Evolutionary conservation across 2,797 vertebrate species (phyloP), one percentile per base, ranked within the genome.

Genomic region (Phoebastria nigripes): DNA sequence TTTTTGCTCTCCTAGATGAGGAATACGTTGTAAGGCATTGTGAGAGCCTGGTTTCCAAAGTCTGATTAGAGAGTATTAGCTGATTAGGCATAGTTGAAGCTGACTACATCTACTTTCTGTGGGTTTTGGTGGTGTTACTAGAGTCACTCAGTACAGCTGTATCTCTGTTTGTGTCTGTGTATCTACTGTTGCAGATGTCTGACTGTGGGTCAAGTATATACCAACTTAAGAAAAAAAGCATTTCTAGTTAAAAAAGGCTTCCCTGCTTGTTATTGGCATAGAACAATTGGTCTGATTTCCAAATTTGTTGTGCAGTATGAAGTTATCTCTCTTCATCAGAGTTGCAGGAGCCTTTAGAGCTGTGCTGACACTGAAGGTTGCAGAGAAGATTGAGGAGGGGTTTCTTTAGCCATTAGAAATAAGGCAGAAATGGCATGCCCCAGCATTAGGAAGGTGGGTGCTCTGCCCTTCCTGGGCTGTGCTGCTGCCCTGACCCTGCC

Each of bases 381-480:
- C 24, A 29, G 51, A 59, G 70, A 12, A 37, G 20, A 9, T 51
- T 10, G 20, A 24, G 66, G 29, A 49, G 52, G 55, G 56, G 47
- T 82, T 63, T 51, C 65, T 35, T 35, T 10, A 76, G 19, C 54
- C 12, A 1, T n/a, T 15, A 44, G 44, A 54, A 49, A 11, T 3
- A 15, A 25, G 44, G 54, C 63, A 22, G 58, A 56, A 11, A 1
- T 3, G 21, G 21, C 6, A 9, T 1, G 6, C 7, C 3, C 15
- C 21, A 8, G 25, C 21, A 1, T 6, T 2, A 1, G 31, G 35
- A 58, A 18, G 14, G 69, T 29, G 63, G 46, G 33, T 18, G n/a
- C 26, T 41, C 21, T 35, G 69, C 10, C 8, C 22, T 2, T 44
- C 16, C 51, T 24, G 20, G n/a, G 29, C 73, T n/a, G 9, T 14